These are phyloP conservation scores for Saccopteryx leptura DNA, from an alignment of 2,113 vertebrate species.

Conservation along the genomic window DNA sequence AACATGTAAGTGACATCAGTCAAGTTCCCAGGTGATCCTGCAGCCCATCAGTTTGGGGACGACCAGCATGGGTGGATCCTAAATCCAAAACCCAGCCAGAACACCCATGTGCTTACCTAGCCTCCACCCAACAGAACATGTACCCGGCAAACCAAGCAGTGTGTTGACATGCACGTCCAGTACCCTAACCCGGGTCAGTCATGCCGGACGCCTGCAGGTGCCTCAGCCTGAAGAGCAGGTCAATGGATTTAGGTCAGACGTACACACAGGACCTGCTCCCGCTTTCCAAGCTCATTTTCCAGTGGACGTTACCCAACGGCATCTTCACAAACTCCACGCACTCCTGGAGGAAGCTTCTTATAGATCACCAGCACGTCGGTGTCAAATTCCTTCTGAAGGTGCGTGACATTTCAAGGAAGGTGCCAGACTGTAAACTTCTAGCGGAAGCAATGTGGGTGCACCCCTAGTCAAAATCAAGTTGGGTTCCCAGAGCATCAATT, in stretches of 20 bases:
- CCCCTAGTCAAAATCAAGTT: background rate
- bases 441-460: background rate
- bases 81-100: background rate
- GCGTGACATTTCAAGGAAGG: background rate
- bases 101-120: background rate
- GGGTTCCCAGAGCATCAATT: background rate
- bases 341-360: constrained; percentile 15
- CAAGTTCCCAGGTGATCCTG: background rate
- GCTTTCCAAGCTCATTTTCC: constrained; percentile 48
- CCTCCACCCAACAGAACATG: background rate
- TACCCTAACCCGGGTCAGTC: background rate
- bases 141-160: constrained; percentile 42
- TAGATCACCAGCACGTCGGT: background rate
- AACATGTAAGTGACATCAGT: background rate
- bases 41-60: background rate
- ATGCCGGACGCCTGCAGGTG: background rate
- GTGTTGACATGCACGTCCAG: background rate
- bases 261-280: background rate
- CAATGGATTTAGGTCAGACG: constrained; percentile 31
- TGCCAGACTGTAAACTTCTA: background rate
- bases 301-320: background rate
- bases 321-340: constrained; percentile 26
- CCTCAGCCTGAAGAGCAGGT: background rate
- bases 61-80: background rate
- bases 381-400: background rate